Evolutionary conservation across 2,888 invertebrate genomes (phyloP), one percentile per base, ranked within the genome.

Genomic region (Microctonus aethiopoides): DNA sequence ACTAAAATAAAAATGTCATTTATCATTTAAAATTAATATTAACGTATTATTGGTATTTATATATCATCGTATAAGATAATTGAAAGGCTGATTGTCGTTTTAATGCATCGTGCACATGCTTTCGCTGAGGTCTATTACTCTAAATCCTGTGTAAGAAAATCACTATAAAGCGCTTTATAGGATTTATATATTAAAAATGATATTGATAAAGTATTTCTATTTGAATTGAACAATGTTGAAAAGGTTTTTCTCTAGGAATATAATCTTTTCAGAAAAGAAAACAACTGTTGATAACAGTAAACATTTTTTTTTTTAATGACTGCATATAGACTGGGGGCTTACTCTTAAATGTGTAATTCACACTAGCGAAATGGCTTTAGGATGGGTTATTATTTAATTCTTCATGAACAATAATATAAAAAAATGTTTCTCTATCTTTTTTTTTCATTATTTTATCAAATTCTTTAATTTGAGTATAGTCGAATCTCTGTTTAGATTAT

Each of bases 61-160:
- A 61, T 68, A 72, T 64, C 69, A 71, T 74, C 71, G 68, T 72
- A 71, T 73, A 73, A 73, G 62, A 74, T 64, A 64, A 68, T 73
- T 75, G 73, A 71, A 78, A 78, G 78, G 78, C 77, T 78, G 78
- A 77, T 76, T 73, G 72, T 70, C 70, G 74, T 72, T 76, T 72
- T 75, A 57, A 73, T 64, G 70, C 69, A 71, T 73, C 70, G 32
- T 61, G 71, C 69, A 69, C 62, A 59, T 29, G 68, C 67, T 68
- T 72, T 39, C 67, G 68, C 70, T 71, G 62, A 72, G 59, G 62
- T 76, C 72, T 71, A 63, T 62, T 72, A 70, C 72, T 63, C 57
- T 72, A 71, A 68, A 51, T 68, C 67, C 56, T 13, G 57, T 66
- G 61, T 61, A 66, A 70, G 52, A 65, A 57, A 54, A 69, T 59